Base-by-base conservation (phyloP, 2,797 vertebrate genomes). In the Rhinichthys osculus region DNA sequence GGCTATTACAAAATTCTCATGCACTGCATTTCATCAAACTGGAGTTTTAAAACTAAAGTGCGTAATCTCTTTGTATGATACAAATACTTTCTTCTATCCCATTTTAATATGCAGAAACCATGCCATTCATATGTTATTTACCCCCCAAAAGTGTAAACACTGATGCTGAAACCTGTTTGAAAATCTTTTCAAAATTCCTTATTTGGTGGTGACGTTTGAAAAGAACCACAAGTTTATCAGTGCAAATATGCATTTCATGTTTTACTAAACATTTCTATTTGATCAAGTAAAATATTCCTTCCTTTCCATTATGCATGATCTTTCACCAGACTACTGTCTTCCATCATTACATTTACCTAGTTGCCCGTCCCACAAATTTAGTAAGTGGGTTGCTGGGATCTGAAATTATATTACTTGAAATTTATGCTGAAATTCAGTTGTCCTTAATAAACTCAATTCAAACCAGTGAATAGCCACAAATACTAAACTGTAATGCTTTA, bases 401-500 rank as follows among this genome's bases (percentile, higher is more conserved):
- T 69, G 17, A 84, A 84, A 78, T 59, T 3, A 70, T n/a, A 17
- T 69, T 57, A 40, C 16, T 47, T 83, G 38, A 40, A 62, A 33
- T 44, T 40, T 19, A 83, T 76, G 27, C 30, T 35, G 21, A 77
- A 76, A 52, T 66, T 66, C 23, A 67, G 54, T 78, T 84, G 40
- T 10, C 42, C 42, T 17, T 47, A 11, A 27, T 66, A 83, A 83
- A 76, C 30, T 52, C 21, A 64, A 52, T 69, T 85, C 27, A 84
- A 78, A 42, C 35, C 35, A 74, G 57, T 57, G 47, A 52, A 77
- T 66, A 76, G 57, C 27, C 44, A 69, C 33, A 38, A 23, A 52
- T 40, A 40, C 30, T 69, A 7, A 67, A 30, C 59, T 38, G 21
- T 76, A 76, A 83, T 83, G 21, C 21, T 66, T 67, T 74, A 38